phyloP scores from a whole-genome alignment of 2,113 vertebrate genomes.

The Marcusenius ussheri region DNA sequence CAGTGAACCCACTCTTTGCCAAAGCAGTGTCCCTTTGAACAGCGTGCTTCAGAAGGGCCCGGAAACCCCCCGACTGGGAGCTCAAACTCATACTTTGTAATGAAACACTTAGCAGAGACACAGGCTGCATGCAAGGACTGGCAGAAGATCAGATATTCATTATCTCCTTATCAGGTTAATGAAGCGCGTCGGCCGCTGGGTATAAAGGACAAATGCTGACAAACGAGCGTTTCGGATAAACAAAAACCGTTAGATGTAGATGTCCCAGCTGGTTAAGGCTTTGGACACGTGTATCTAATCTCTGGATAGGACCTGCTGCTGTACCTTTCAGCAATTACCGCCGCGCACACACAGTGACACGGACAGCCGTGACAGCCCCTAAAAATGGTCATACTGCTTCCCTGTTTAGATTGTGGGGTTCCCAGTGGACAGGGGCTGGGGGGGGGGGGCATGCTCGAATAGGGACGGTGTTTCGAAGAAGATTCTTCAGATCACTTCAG shows the following conservation, averaged over 20 bases:
- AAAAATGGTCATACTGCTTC: neutral
- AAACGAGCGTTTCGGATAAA: neutral
- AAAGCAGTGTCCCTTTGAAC: slow-evolving; percentile 4
- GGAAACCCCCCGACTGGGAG: neutral
- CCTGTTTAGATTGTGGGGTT: neutral
- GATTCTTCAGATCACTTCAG: neutral
- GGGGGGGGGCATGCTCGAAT: neutral
- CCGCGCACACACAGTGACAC: neutral
- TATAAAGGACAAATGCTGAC: neutral
- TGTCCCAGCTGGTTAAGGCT: neutral
- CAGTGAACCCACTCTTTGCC: neutral
- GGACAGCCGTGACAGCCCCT: neutral
- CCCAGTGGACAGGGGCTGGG: neutral
- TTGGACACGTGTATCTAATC: neutral
- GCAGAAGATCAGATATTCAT: neutral
- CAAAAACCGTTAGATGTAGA: neutral
- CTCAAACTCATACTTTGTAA: neutral
- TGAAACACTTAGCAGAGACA: neutral
- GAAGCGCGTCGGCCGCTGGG: neutral
- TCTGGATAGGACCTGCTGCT: neutral
- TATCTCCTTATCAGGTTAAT: slow-evolving; percentile 6
- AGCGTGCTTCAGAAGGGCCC: neutral
- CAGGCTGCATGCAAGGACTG: neutral
- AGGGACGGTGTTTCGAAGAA: neutral
- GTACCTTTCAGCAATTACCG: neutral